phyloP scores from a whole-genome alignment of 2,113 vertebrate genomes.

The Microtus pennsylvanicus region DNA sequence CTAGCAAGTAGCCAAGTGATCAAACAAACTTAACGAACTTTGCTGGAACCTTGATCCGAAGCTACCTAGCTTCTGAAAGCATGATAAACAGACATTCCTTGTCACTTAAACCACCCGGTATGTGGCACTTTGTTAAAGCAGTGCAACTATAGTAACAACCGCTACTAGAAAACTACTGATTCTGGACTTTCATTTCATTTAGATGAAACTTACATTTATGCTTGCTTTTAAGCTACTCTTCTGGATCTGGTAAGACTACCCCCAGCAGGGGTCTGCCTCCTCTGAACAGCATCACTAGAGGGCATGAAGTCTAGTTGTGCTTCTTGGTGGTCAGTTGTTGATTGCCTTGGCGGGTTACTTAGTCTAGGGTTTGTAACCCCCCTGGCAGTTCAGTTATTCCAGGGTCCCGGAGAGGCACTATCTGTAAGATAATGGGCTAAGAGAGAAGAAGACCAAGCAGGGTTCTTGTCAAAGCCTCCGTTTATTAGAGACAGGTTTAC shows the following conservation, averaged over 20 bases:
- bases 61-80: background rate
- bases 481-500: no score
- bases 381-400: no score
- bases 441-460: no score
- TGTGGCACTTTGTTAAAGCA: background rate
- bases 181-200: background rate
- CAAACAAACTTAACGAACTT: background rate
- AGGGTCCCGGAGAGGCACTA: no score
- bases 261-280: background rate
- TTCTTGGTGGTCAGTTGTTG: background rate
- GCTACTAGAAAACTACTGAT: no score
- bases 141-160: no score
- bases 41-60: background rate
- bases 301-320: background rate
- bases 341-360: no score
- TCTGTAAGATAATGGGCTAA: no score
- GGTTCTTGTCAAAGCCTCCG: no score
- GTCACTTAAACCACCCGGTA: no score
- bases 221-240: slow-evolving; percentile 28
- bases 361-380: no score
- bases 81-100: background rate
- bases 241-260: background rate
- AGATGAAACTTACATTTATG: background rate
- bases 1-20: background rate
- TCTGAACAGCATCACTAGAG: background rate